A percentile compares a stretch with the other conserved stretches of the same genome.
Evolutionary conservation across 2,797 vertebrate species (phyloP).

Genomic region (Dendrocincla fuliginosa): DNA sequence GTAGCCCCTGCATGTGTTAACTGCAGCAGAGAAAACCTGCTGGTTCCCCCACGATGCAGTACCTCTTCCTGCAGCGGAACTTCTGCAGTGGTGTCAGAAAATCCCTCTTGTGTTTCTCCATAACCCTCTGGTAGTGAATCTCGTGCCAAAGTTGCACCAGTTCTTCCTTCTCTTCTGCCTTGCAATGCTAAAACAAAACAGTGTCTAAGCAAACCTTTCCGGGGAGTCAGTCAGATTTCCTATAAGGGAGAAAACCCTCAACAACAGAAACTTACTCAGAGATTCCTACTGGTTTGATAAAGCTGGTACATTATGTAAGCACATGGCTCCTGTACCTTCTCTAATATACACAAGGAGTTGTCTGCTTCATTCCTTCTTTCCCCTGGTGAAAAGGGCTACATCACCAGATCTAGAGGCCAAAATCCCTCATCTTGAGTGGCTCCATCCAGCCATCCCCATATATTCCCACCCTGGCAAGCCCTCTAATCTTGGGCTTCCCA

Average conservation of each 20-base stretch:
- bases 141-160: slow-evolving; percentile 73
- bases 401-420: background rate
- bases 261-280: background rate
- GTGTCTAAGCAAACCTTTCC: background rate
- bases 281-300: background rate
- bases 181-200: slow-evolving; percentile 39
- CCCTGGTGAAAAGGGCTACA: background rate
- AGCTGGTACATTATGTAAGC: background rate
- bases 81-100: slow-evolving; percentile 67
- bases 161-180: slow-evolving; percentile 56
- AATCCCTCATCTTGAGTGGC: background rate
- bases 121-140: slow-evolving; percentile 63
- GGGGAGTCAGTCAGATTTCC: background rate
- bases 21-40: background rate
- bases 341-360: background rate
- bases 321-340: background rate
- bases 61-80: slow-evolving; percentile 75
- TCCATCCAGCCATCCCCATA: background rate
- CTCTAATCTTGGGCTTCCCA: background rate
- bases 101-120: slow-evolving; percentile 7
- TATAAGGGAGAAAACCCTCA: background rate
- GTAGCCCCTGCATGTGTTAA: background rate
- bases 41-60: fast-evolving
- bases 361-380: background rate
- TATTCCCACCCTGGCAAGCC: background rate